phyloP scores from a whole-genome alignment of 2,888 invertebrate genomes.

The Tinea trinotella region DNA sequence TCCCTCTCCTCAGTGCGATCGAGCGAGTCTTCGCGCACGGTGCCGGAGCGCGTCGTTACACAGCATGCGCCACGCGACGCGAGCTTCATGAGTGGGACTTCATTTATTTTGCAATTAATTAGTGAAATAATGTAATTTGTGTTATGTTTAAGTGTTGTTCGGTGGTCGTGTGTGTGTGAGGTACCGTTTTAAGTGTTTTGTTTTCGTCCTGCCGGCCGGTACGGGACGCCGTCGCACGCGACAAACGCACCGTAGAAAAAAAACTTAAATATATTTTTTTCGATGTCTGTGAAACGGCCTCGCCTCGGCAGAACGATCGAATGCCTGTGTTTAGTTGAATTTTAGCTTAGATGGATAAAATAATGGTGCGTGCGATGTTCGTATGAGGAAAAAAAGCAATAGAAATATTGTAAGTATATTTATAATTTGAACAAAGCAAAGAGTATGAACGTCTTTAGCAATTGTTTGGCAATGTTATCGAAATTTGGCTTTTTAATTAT shows the following conservation, averaged over 20 bases:
- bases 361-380: slow-evolving; percentile 63
- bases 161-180: slow-evolving; percentile 57
- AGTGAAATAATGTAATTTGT: slow-evolving; percentile 66
- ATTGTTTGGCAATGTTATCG: no score
- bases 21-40: slow-evolving; percentile 51
- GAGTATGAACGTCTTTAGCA: no score
- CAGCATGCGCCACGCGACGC: slow-evolving; percentile 53
- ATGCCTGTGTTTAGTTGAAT: slow-evolving; percentile 37
- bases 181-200: slow-evolving; percentile 53
- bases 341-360: slow-evolving; percentile 67
- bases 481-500: no score
- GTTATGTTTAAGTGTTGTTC: background rate
- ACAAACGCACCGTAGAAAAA: slow-evolving; percentile 57
- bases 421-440: no score
- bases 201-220: slow-evolving; percentile 70
- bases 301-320: background rate
- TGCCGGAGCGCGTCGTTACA: slow-evolving; percentile 21
- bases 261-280: slow-evolving; percentile 41
- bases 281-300: slow-evolving; percentile 47
- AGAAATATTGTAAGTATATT: slow-evolving; percentile 62
- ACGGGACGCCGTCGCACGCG: slow-evolving; percentile 71
- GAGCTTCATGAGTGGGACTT: slow-evolving; percentile 53
- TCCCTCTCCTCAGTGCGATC: slow-evolving; percentile 53
- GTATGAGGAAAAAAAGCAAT: slow-evolving; percentile 71
- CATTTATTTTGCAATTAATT: slow-evolving; percentile 50